These are phyloP conservation scores for Gisinianus flammeolus DNA, from an alignment of 2,888 invertebrate species.

Conservation along the genomic window DNA sequence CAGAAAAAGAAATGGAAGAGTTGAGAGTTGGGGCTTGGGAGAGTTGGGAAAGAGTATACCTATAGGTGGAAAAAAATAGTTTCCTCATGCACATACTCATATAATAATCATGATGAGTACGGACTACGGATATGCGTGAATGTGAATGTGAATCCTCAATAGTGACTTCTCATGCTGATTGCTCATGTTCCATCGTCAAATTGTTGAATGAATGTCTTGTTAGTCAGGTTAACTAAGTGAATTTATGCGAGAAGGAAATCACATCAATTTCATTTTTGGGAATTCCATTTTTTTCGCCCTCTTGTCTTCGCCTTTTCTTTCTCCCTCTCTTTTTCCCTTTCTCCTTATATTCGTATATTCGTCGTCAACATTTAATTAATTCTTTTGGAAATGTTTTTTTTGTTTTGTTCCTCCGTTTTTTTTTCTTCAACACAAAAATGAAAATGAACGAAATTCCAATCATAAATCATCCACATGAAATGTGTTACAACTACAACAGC, in stretches of 20 bases:
- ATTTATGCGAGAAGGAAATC: slow-evolving; percentile 8
- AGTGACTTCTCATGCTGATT: too few relatives aligned
- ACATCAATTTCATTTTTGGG: neutral
- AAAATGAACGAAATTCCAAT: too few relatives aligned
- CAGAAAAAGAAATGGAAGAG: neutral
- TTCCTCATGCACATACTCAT: neutral
- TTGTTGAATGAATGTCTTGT: neutral
- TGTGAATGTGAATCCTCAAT: neutral
- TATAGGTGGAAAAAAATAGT: neutral
- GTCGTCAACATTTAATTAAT: neutral
- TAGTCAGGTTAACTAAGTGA: neutral
- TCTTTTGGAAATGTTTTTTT: too few relatives aligned
- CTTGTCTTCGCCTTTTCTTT: neutral
- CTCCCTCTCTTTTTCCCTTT: neutral
- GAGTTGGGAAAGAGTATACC: neutral
- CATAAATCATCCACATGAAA: too few relatives aligned
- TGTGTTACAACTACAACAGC: too few relatives aligned
- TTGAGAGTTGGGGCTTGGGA: too few relatives aligned
- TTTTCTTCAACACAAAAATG: too few relatives aligned
- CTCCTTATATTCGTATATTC: neutral
- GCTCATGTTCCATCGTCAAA: neutral
- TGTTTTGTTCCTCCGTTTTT: too few relatives aligned
- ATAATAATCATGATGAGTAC: neutral
- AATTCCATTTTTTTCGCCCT: neutral
- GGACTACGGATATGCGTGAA: neutral